phyloP scores from a whole-genome alignment of 2,113 vertebrate species.

The Sylvietta virens region DNA sequence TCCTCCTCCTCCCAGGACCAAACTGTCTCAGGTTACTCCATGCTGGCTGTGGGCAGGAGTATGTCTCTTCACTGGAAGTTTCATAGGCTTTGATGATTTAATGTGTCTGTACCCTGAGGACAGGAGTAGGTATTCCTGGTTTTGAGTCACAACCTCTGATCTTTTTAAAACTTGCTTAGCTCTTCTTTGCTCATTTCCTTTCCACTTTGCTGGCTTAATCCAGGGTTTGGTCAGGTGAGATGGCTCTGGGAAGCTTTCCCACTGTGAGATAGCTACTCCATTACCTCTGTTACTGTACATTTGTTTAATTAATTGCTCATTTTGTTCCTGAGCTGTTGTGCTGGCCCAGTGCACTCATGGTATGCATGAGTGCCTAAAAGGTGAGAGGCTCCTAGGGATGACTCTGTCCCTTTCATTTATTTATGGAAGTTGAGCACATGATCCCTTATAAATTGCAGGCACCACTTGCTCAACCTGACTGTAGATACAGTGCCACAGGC shows the following conservation, averaged over 20 bases:
- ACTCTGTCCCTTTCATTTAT: conserved; percentile 76
- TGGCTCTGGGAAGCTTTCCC: conserved; percentile 60
- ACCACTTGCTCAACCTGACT: conserved; percentile 37
- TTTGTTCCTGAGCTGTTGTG: conserved; percentile 70
- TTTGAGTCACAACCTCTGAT: neutral
- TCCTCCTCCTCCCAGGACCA: neutral
- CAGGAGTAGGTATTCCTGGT: neutral
- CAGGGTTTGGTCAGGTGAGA: conserved; percentile 43
- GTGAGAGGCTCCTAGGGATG: conserved; percentile 66
- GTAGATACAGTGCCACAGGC: conserved; percentile 29
- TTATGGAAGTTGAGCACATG: conserved; percentile 70
- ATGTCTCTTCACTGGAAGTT: neutral
- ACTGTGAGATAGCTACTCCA: conserved; percentile 45
- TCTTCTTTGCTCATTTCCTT: neutral
- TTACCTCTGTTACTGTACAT: conserved; percentile 68
- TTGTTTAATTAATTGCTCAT: conserved; percentile 79
- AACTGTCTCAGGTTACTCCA: neutral
- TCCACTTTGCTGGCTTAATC: neutral
- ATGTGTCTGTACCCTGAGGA: conserved; percentile 32
- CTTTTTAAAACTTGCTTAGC: neutral
- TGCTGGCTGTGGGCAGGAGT: neutral
- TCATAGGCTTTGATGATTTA: conserved; percentile 39
- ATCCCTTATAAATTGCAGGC: conserved; percentile 69
- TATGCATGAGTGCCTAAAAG: conserved; percentile 76
- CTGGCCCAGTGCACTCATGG: conserved; percentile 40